A percentile compares a stretch with the other conserved stretches of the same genome.
These are phyloP conservation scores for Scyliorhinus canicula DNA, from an alignment of 2,797 vertebrate genomes.

Conservation along the genomic window DNA sequence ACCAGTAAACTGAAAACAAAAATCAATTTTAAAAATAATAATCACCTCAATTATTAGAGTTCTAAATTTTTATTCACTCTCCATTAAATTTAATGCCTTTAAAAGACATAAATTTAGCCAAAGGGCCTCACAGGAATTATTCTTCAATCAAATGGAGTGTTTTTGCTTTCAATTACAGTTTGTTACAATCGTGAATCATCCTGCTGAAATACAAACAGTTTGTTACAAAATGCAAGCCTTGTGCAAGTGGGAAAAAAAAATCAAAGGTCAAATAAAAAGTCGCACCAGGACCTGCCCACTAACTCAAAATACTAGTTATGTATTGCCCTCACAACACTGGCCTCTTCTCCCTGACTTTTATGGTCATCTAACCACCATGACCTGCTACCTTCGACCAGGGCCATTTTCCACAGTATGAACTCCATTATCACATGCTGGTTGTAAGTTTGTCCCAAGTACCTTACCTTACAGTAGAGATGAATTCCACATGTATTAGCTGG, in stretches of 20 bases:
- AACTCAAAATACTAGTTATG: background rate
- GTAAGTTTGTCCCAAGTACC: background rate
- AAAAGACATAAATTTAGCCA: background rate
- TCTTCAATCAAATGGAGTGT: background rate
- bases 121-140: background rate
- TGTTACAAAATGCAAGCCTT: background rate
- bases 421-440: background rate
- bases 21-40: background rate
- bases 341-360: background rate
- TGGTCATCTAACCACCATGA: background rate
- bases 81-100: background rate
- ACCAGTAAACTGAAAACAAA: background rate
- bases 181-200: background rate
- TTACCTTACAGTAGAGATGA: background rate
- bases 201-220: background rate
- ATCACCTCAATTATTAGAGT: background rate
- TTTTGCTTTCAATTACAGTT: background rate
- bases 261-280: background rate
- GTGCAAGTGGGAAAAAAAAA: background rate
- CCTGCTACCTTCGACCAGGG: background rate
- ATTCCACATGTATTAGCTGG: background rate
- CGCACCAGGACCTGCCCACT: background rate
- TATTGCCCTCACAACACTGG: background rate
- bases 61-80: slow-evolving; percentile 3
- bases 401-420: background rate